phyloP scores from a whole-genome alignment of 2,888 invertebrate species.

The Nymphalis c-album region DNA sequence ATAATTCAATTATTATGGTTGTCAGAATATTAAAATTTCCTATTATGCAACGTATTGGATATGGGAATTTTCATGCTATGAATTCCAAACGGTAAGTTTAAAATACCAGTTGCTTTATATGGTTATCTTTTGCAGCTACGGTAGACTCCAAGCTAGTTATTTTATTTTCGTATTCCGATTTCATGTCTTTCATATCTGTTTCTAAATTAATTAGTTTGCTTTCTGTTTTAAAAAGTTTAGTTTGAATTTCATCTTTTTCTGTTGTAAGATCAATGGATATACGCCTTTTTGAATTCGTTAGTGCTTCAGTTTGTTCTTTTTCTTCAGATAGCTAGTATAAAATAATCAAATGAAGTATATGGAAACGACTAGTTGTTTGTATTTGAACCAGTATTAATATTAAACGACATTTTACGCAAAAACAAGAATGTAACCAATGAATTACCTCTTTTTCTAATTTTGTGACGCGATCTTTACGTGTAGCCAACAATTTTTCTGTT shows the following conservation, averaged over 20 bases:
- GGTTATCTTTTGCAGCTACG: constrained; percentile 81
- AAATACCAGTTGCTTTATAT: constrained; percentile 83
- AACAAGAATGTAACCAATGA: constrained; percentile 24
- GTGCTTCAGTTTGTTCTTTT: constrained; percentile 69
- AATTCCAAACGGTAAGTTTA: constrained; percentile 20
- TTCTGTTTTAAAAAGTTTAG: constrained; percentile 72
- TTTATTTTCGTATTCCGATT: constrained; percentile 82
- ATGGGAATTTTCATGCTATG: constrained; percentile 28
- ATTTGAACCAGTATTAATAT: neutral
- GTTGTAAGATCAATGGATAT: constrained; percentile 69
- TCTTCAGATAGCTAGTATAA: constrained; percentile 73
- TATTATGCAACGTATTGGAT: neutral
- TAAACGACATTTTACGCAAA: constrained; percentile 30
- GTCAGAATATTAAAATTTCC: neutral
- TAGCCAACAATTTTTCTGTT: constrained; percentile 77
- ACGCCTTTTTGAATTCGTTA: constrained; percentile 64
- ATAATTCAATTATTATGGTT: constrained; percentile 1
- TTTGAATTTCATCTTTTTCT: constrained; percentile 75
- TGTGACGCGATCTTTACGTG: constrained; percentile 81
- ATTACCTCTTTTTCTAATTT: constrained; percentile 83
- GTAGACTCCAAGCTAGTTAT: constrained; percentile 81
- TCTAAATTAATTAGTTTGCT: constrained; percentile 74
- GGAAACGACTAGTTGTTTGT: neutral
- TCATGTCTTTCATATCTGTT: constrained; percentile 76
- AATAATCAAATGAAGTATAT: neutral